Base-by-base conservation (phyloP, 37 sponge, comb jelly and placozoan species). In the Crambe crambe region DNA sequence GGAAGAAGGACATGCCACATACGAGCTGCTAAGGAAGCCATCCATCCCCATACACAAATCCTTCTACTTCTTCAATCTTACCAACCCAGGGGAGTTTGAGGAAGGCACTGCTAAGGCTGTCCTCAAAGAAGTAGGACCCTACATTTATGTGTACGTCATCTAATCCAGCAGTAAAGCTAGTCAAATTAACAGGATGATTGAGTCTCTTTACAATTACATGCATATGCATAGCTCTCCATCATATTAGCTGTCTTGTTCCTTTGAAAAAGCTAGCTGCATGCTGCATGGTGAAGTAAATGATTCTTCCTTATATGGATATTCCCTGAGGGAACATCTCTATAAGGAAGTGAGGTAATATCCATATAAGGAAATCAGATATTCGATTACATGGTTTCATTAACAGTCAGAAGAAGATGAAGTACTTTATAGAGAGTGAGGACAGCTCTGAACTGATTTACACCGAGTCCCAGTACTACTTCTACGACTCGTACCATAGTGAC, bases 51-150 rank as follows among this genome's bases (percentile, higher is more conserved):
- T 90, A 18, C 90, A 89, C 73, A 90, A 95, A 47, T 83, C 87
- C 39, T 68, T 90, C 70, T 90, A 95, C 74, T 85, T 95, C 72
- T 95, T 88, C 74, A 95, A 95, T 68, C 67, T 90, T 23, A 95
- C 95, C 32, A 95, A 95, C 42, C 89, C 89, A 0, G 76, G 64
- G 0, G 89, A 88, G 18, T 30, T 32, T 38, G 81, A 80, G 35
- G 39, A 71, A 22, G 78, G 60, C 12, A 57, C 0, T 9, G 72
- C 54, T 17, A 51, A 34, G 29, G 90, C 94, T 2, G 69, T 34
- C 22, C 42, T 93, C 6, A 68, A 54, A 25, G 84, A 89, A 75
- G 30, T 86, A 5, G 94, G 94, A 0, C 94, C 94, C 18, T 95
- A 95, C 70, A 82, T 88, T 22, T 95, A 88, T 73, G 84, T 83